Base-by-base conservation (phyloP, 2,888 invertebrate species). In the Eupithecia tripunctaria region DNA sequence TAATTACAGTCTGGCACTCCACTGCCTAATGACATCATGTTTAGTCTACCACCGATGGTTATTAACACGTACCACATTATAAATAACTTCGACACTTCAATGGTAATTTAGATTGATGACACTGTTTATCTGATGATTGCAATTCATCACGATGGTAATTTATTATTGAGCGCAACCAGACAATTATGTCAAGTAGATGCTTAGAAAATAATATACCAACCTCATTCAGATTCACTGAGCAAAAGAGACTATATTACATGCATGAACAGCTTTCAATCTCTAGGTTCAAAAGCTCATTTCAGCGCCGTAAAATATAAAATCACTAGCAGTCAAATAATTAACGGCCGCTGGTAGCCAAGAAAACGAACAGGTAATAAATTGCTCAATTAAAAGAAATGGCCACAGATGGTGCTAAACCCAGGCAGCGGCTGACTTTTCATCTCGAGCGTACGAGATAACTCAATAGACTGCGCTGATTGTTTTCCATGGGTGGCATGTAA, bases 11-110 rank as follows among this genome's bases (percentile, higher is more conserved):
- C 47, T 51, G 32, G 59, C 62, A 63, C 71, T 69, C 18, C 68
- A 68, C 21, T 29, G 68, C 79, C 80, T 85, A 85, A 88, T 88
- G 88, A 87, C 86, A 82, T 84, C 83, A 81, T 88, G 85, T 88
- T 91, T 89, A 88, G 89, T 88, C 88, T 82, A 84, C 73, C 72
- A 78, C 72, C 78, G 77, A 78, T 74, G 71, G 71, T 76, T 74
- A 80, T 84, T 82, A 82, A 78, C 82, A 81, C 78, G 76, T 82
- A 81, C 76, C 78, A 83, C 84, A 82, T 85, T 83, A 83, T 82
- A 85, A 84, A 82, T 82, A 85, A 84, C 82, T 78, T 81, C 81
- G 81, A 80, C 78, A 79, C 81, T 83, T 81, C 76, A 81, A 78
- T 70, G 77, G 79, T 82, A 82, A 84, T 84, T 81, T 78, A 82